Evolutionary conservation across 2,888 invertebrate genomes (phyloP).

Genomic region (Scaptomyza tumidula): DNA sequence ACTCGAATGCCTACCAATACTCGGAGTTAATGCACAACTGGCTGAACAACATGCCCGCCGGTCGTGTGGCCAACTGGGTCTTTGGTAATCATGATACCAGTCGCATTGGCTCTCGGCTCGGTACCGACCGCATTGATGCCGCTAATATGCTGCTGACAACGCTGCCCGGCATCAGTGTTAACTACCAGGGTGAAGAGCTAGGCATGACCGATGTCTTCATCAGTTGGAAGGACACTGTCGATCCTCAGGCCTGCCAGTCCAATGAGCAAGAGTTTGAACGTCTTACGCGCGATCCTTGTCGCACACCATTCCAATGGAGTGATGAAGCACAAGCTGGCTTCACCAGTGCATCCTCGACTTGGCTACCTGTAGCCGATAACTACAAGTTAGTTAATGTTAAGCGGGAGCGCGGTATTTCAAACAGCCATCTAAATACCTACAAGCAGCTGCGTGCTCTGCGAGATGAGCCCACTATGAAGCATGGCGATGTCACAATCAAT

Average conservation of each 20-base stretch:
- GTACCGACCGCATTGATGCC: slow-evolving; percentile 89
- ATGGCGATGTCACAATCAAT: slow-evolving; percentile 85
- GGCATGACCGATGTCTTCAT: slow-evolving; percentile 87
- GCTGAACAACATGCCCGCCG: slow-evolving; percentile 87
- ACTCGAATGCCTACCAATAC: slow-evolving; percentile 86
- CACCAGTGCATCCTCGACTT: slow-evolving; percentile 73
- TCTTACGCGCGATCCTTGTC: slow-evolving; percentile 87
- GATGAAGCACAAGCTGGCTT: slow-evolving; percentile 82
- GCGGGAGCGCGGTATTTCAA: slow-evolving; percentile 83
- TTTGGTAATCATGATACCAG: slow-evolving; percentile 91
- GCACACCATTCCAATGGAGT: slow-evolving; percentile 88
- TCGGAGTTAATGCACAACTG: slow-evolving; percentile 86
- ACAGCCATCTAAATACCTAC: slow-evolving; percentile 87
- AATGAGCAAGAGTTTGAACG: slow-evolving; percentile 86
- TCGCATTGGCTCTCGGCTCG: slow-evolving; percentile 89
- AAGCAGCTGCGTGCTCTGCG: slow-evolving; percentile 85
- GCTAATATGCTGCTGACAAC: slow-evolving; percentile 92
- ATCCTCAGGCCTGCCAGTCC: slow-evolving; percentile 86
- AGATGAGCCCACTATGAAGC: slow-evolving; percentile 84
- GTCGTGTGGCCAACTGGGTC: slow-evolving; percentile 88
- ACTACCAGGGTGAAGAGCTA: slow-evolving; percentile 91
- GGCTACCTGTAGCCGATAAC: slow-evolving; percentile 85
- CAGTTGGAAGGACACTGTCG: slow-evolving; percentile 85
- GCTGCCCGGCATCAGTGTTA: slow-evolving; percentile 92
- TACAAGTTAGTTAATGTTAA: slow-evolving; percentile 87